Conservation (phyloP, 2,888 invertebrate species). For the Myathropa florea region DNA sequence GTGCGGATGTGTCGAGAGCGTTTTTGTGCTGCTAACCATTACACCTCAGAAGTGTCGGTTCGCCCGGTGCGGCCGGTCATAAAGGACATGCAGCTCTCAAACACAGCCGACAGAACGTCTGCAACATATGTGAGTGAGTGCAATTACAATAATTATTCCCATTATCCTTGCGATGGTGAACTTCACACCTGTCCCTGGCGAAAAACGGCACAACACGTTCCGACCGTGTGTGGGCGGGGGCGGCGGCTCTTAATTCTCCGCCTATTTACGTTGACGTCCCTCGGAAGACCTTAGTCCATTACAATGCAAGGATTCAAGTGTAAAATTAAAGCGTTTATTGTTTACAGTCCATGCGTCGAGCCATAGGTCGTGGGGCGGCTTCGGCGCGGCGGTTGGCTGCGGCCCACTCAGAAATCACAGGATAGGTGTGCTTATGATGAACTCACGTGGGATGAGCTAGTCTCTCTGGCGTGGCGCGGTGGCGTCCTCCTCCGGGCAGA, state of each 20-base stretch:
- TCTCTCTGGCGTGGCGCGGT: not conserved
- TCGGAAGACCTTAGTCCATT: slow-evolving; percentile 41
- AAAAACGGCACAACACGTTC: slow-evolving; percentile 24
- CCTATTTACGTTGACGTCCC: slow-evolving; percentile 17
- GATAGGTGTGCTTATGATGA: not conserved
- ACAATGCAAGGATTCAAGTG: slow-evolving; percentile 46
- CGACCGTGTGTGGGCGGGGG: not conserved
- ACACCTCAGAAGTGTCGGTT: not conserved
- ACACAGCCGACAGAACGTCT: slow-evolving; percentile 24
- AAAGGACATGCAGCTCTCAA: slow-evolving; percentile 17
- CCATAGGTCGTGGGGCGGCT: not conserved
- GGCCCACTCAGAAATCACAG: not conserved
- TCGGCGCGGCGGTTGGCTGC: too few species aligned
- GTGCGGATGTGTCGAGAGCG: not conserved
- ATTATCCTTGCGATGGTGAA: slow-evolving; percentile 63
- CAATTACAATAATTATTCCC: slow-evolving; percentile 70
- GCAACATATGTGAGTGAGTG: slow-evolving; percentile 52
- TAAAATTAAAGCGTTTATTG: slow-evolving; percentile 67
- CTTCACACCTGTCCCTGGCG: slow-evolving; percentile 61
- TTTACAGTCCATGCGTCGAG: slow-evolving; percentile 30
- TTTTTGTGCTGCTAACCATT: slow-evolving; percentile 12
- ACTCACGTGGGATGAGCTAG: not conserved
- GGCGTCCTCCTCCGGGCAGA: slow-evolving; percentile 19
- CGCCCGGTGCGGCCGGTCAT: not conserved
- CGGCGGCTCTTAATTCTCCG: slow-evolving; percentile 21